Evolutionary conservation across 2,113 vertebrate genomes (phyloP), one percentile per base, ranked within the genome.

Genomic region (Montifringilla adamsi): DNA sequence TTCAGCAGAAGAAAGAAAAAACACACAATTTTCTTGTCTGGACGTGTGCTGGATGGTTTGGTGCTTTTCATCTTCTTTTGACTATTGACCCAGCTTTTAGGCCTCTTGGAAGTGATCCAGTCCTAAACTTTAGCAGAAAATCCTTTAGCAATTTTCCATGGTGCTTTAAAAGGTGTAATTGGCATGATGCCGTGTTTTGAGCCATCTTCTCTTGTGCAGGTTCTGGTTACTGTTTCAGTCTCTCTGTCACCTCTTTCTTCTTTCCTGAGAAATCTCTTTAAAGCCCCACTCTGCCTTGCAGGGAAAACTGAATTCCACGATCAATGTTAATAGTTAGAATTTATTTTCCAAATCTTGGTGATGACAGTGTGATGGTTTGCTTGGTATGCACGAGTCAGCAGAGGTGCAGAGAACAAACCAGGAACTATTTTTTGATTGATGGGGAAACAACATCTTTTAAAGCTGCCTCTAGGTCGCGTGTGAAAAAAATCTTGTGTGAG

Each of bases 401-500:
- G 50, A 74, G 44, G 27, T 78, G 80, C 88, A 91, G 86, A 81
- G 19, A 74, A 19, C 68, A 74, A 94, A 60, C 13, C 8, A 67
- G 35, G 47, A 84, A 52, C 10, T 87, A 21, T 23, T 52, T 89
- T 92, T 87, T 94, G 84, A 95, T 79, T 93, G 60, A 94, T 72
- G 19, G 52, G 31, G 49, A 70, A 81, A 55, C 44, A 87, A 79
- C 47, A 78, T 41, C 44, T 87, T 90, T 87, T 39, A 70, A 82
- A 39, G n/a, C 47, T 87, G 73, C 84, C 73, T 86, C 52, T 89
- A 60, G 72, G 70, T 80, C 8, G 31, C 2, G 1, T 41, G 58
- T 92, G 72, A 74, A 84, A 82, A 73, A 70, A 62, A 37, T 58
- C 94, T 63, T 89, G 86, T 82, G 68, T 63, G 84, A 97, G 66